Evolutionary conservation across 30 jellyfish, hydroid and myxozoan genomes (phyloP), one percentile per base, ranked within the genome.

Genomic region (Phacellophora camtschatica): DNA sequence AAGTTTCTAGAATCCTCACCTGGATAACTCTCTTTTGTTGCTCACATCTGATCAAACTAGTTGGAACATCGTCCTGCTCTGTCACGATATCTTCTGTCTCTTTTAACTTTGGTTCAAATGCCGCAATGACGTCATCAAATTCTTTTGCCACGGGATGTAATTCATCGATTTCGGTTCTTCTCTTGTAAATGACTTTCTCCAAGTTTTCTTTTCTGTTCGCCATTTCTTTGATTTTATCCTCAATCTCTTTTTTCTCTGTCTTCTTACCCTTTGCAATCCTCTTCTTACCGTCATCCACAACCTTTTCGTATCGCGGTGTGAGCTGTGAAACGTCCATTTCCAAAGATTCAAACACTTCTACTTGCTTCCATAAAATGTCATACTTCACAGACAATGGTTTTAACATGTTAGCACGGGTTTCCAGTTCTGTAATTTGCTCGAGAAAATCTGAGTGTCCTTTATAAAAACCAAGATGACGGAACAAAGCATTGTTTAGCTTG

Each of bases 331-430:
- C 84, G 69, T 90, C 98, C 36, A 51, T 82, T 59, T 90, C 96
- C 34, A 73, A 81, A 41, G 95, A 83, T 22, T 77, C 72, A 77
- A 92, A 87, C 0, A 41, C 70, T 11, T 92, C 98, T 16, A 77
- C 71, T 74, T 92, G 98, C 64, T 92, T 81, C 80, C 94, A 67
- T 20, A 92, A 67, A 37, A 48, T 46, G 37, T 82, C 85, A 53
- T 85, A 83, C 28, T 80, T 78, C 39, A 85, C 94, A 20, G 98
- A 92, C 71, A 84, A 63, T 4, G 97, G 97, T 56, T 77, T 62
- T 27, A 66, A 65, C 83, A 61, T 36, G 35, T 72, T 72, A 45
- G 55, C 27, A 5, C 95, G 86, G 18, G 92, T 68, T 25, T 78
- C 96, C 36, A 82, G 50, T 67, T 92, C 96, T 9, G 85, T 61